Evolutionary conservation across 2,888 invertebrate genomes (phyloP), one percentile per base, ranked within the genome.

Genomic region (Apeira syringaria): DNA sequence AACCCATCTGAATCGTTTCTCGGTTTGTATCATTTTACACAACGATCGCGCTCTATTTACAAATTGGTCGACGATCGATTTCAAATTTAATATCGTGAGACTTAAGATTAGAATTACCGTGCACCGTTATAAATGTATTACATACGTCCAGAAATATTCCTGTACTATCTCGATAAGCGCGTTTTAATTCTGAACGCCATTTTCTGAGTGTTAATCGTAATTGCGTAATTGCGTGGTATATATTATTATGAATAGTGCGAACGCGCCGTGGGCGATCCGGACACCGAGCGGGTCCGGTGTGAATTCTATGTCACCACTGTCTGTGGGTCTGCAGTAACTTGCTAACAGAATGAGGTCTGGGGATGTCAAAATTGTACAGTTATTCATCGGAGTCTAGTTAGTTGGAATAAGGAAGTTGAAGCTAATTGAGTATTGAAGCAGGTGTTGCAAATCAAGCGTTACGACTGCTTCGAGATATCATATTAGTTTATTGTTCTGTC

Each of bases 221-320:
- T 83, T 81, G 77, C 70, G 76, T 78, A 79, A 80, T 70, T 67
- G 74, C 74, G 72, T 74, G 73, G 74, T 73, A 75, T 78, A 75
- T 46, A 40, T 46, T 81, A n/a, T 84, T 82, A 79, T 75, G 76
- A 80, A 75, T 68, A 68, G 70, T 61, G 74, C 74, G 72, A 76
- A 77, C 73, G 77, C 67, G 70, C 71, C 66, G 85, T 86, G 82
- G 86, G 85, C 86, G 85, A 78, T 83, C 85, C 74, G 69, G 85
- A 67, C 62, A 46, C 50, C 48, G 48, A 65, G 62, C 68, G 55
- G 55, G 69, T 61, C 61, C 59, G 56, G 61, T 59, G 61, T 59
- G 57, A 67, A 76, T 80, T 77, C 70, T 68, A 56, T 80, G 78
- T 77, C 79, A 72, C 68, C 64, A 51, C 47, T 26, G 45, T 35